Percentiles rank a stretch among this genome's conserved stretches.
These are phyloP conservation scores for Syritta pipiens DNA, from an alignment of 2,888 invertebrate genomes.

Conservation along the genomic window DNA sequence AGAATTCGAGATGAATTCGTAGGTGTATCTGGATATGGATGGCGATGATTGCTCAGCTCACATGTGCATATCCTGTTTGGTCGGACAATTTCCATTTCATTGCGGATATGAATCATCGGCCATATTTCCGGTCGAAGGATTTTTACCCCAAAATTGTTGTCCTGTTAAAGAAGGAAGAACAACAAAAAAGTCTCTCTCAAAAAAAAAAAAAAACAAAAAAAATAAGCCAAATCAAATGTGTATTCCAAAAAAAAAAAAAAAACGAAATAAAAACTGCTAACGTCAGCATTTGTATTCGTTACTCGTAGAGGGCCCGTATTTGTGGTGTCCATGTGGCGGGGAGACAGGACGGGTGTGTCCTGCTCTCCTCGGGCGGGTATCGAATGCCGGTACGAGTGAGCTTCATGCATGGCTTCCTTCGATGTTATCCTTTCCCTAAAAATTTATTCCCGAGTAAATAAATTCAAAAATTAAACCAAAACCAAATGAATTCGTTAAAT, in stretches of 20 bases:
- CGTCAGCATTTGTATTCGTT: constrained; percentile 65
- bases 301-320: constrained; percentile 45
- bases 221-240: constrained; percentile 37
- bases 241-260: constrained; percentile 34
- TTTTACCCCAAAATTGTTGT: constrained; percentile 69
- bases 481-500: constrained; percentile 65
- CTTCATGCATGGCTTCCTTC: constrained; percentile 64
- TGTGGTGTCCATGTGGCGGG: constrained; percentile 34
- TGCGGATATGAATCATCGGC: constrained; percentile 70
- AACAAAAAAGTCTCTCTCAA: constrained; percentile 11
- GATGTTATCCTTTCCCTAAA: constrained; percentile 65
- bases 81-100: constrained; percentile 69
- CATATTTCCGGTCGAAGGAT: constrained; percentile 68
- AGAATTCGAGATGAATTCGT: constrained; percentile 50
- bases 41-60: constrained; percentile 68
- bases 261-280: constrained; percentile 47
- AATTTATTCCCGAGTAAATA: constrained; percentile 67
- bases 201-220: constrained; percentile 22
- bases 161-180: constrained; percentile 37
- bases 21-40: constrained; percentile 50
- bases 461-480: constrained; percentile 66
- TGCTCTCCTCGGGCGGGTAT: too few relatives aligned
- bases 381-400: constrained; percentile 42
- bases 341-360: too few relatives aligned
- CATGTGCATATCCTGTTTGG: constrained; percentile 69